Evolutionary conservation across 2,797 vertebrate species (phyloP), one percentile per base, ranked within the genome.

Genomic region (Hypotaenidia okinawae): DNA sequence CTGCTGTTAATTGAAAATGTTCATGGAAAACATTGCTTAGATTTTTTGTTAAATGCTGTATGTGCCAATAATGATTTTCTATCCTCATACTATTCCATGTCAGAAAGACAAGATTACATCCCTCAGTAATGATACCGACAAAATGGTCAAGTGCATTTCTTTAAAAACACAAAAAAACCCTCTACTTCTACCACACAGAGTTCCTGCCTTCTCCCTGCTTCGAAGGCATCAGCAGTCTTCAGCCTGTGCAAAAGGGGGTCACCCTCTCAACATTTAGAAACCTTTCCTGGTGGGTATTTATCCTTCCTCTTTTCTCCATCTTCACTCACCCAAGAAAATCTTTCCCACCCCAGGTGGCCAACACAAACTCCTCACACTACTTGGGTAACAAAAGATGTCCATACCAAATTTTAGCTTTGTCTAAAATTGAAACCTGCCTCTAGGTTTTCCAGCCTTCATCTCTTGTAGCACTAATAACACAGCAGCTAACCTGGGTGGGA

Each of bases 331-430:
- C 18, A 41, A 14, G 35, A 22, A 30, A 30, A 49, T 30, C 47
- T 5, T 52, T 15, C 22, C 41, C 74, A 27, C 5, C 45, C 8
- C 41, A 30, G 55, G 21, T 33, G 22, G 28, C 61, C 2, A 0
- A 68, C 62, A 39, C 1, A 4, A 83, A 37, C 8, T 51, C 24
- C 79, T 18, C 37, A 7, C 0, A 4, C 6, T 0, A 11, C 32
- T 4, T 3, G 16, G n/a, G 66, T 10, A 18, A 30, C 27, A 54
- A 68, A 66, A 1, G 0, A 43, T 2, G 13, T 0, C 1, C 57
- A 28, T 13, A 32, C 16, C 21, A 0, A 47, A 23, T 47, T 2
- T 13, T 25, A 63, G 25, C 27, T 72, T 59, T 8, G 4, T n/a
- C 79, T 25, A 5, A 27, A 72, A 83, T 0, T 37, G 32, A 87